A percentile compares a stretch with the other conserved stretches of the same genome.
These are phyloP conservation scores for Sarcophaga peregrina DNA, from an alignment of 1,140 invertebrate species.

Conservation along the genomic window DNA sequence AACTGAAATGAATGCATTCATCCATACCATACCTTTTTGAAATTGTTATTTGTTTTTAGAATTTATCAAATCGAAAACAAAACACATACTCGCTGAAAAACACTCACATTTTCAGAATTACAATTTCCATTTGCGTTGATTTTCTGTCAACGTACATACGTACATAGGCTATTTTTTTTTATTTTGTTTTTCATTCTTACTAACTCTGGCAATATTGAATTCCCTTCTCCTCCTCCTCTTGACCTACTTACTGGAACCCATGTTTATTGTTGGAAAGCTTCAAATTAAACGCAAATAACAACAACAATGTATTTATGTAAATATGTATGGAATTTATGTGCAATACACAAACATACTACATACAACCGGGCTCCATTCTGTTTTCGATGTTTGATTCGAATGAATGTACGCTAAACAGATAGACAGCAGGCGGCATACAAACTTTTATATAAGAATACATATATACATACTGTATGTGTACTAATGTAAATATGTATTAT, in stretches of 20 bases:
- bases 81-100: neutral
- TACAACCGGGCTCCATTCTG: neutral
- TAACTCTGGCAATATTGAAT: constrained; percentile 3
- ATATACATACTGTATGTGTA: neutral
- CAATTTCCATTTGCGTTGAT: neutral
- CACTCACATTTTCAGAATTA: neutral
- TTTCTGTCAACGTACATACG: no score
- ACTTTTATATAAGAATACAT: neutral
- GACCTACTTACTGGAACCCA: constrained; percentile 38
- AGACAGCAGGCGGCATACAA: neutral
- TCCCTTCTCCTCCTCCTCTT: constrained; percentile 22
- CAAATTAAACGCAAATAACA: neutral
- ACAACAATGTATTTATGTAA: neutral
- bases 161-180: no score
- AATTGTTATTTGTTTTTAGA: neutral
- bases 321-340: no score
- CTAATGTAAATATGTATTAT: neutral
- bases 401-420: neutral
- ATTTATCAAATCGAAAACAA: neutral
- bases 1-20: neutral
- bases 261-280: constrained; percentile 24
- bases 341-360: no score
- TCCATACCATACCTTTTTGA: neutral
- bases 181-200: neutral
- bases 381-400: constrained; percentile 11